These are phyloP conservation scores for Eulemur rufifrons DNA, from an alignment of 2,113 vertebrate species.

Conservation along the genomic window DNA sequence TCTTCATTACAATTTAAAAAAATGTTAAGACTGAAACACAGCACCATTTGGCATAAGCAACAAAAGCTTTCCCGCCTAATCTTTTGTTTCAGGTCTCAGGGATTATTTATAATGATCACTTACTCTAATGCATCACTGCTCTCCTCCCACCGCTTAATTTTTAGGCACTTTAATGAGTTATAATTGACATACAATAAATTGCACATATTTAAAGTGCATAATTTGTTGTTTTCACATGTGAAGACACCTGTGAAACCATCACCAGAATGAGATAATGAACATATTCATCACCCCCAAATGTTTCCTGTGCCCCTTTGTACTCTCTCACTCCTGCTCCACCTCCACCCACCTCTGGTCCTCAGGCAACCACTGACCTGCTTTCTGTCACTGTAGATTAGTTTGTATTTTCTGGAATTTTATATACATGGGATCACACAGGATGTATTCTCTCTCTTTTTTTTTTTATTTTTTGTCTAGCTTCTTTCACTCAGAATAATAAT, in stretches of 20 bases:
- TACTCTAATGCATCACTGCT: background rate
- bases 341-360: background rate
- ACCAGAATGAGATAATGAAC: background rate
- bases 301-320: background rate
- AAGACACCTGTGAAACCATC: background rate
- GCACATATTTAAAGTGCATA: background rate
- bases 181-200: background rate
- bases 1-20: background rate
- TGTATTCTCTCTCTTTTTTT: background rate
- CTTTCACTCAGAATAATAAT: background rate
- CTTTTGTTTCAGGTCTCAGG: background rate
- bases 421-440: background rate
- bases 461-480: background rate
- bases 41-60: background rate
- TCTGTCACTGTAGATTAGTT: slow-evolving; percentile 12
- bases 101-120: background rate
- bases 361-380: slow-evolving; percentile 42
- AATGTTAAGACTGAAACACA: background rate
- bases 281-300: background rate
- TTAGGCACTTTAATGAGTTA: background rate
- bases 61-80: background rate
- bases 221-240: slow-evolving; percentile 21
- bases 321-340: background rate
- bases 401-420: slow-evolving; percentile 29
- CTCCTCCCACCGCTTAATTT: background rate